Evolutionary conservation across 1,140 invertebrate genomes (phyloP).

Genomic region (Eupristina koningsbergeri): DNA sequence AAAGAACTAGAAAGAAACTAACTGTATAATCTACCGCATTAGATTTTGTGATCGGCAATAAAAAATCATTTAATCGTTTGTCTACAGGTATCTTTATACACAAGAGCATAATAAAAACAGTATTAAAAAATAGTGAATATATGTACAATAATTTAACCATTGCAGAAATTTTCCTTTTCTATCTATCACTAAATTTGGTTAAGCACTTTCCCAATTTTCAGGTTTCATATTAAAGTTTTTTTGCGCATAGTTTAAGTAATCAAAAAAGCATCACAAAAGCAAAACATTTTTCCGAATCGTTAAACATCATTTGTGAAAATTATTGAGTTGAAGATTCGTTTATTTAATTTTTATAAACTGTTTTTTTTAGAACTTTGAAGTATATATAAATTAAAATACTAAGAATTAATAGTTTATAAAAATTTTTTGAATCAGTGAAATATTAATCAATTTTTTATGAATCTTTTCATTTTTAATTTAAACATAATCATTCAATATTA

Average conservation of each 20-base stretch:
- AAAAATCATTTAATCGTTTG: slow-evolving; percentile 20
- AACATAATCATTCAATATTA: not conserved
- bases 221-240: not conserved
- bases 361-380: too few species aligned
- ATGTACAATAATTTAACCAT: slow-evolving; percentile 11
- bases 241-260: not conserved
- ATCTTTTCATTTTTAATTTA: not conserved
- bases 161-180: not conserved
- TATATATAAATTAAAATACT: too few species aligned
- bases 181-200: not conserved
- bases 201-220: not conserved
- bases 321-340: too few species aligned
- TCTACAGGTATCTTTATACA: not conserved
- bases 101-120: not conserved
- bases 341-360: too few species aligned
- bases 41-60: slow-evolving; percentile 18
- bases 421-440: too few species aligned
- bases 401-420: too few species aligned
- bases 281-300: too few species aligned
- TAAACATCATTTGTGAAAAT: too few species aligned
- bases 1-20: not conserved
- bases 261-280: not conserved
- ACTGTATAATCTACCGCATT: not conserved
- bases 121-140: not conserved
- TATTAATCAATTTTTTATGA: not conserved